Conservation (phyloP, 2,113 vertebrate genomes). For the Stegastes partitus region DNA sequence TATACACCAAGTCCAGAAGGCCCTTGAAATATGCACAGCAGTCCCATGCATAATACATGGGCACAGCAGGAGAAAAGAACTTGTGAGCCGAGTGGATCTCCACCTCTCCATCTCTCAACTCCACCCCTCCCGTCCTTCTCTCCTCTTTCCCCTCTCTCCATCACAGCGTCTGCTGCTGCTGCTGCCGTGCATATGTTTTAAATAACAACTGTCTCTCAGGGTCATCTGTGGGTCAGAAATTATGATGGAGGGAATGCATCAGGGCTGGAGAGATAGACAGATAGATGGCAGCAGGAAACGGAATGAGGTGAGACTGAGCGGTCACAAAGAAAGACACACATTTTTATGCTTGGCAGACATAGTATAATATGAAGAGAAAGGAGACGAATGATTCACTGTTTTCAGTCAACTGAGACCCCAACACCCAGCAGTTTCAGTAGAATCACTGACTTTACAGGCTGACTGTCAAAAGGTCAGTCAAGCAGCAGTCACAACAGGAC, state of each 20-base stretch:
- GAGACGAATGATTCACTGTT: constrained; percentile 29
- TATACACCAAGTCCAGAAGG: constrained; percentile 75
- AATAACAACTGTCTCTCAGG: constrained; percentile 73
- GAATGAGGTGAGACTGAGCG: constrained; percentile 30
- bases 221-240: constrained; percentile 70
- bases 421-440: constrained; percentile 17
- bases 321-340: constrained; percentile 27
- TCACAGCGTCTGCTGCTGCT: constrained; percentile 54
- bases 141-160: constrained; percentile 44
- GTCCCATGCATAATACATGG: constrained; percentile 83
- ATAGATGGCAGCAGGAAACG: constrained; percentile 32
- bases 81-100: constrained; percentile 76
- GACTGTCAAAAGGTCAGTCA: constrained; percentile 44
- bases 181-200: constrained; percentile 70
- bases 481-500: constrained; percentile 12
- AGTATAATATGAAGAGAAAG: constrained; percentile 28
- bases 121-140: constrained; percentile 34
- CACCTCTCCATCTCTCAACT: constrained; percentile 66
- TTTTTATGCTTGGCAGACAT: constrained; percentile 40
- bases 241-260: constrained; percentile 33
- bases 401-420: constrained; percentile 39
- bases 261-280: constrained; percentile 19
- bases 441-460: constrained; percentile 24
- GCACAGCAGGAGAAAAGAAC: constrained; percentile 79
- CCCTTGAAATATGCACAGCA: constrained; percentile 82